phyloP scores from a whole-genome alignment of 1,140 invertebrate species.

The Meloidogyne exigua region DNA sequence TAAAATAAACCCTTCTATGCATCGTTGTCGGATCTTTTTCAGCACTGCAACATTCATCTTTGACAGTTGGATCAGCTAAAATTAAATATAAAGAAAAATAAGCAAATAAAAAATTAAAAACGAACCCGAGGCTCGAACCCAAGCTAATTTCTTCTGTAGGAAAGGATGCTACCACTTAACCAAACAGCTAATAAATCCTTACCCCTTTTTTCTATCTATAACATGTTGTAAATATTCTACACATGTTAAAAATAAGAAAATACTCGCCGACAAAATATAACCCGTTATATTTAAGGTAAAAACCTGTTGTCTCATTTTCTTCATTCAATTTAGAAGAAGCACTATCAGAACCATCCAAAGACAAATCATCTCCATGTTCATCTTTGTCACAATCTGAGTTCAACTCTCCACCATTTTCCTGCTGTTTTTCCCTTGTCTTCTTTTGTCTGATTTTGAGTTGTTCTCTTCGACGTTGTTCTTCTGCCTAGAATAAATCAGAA shows the following conservation, averaged over 20 bases:
- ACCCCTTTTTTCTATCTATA: too few relatives aligned
- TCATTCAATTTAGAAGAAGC: background rate
- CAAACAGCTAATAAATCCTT: too few relatives aligned
- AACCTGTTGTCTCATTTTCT: background rate
- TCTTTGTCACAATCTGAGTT: background rate
- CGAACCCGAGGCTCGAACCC: too few relatives aligned
- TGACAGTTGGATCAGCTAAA: background rate
- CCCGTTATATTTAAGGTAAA: too few relatives aligned
- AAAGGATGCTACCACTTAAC: too few relatives aligned
- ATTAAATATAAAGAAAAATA: background rate
- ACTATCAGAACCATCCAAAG: background rate
- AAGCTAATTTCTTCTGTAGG: too few relatives aligned
- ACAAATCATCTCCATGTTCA: background rate
- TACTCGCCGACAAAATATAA: too few relatives aligned
- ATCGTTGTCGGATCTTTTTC: constrained; percentile 28
- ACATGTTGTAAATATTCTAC: too few relatives aligned
- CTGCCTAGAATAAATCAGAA: constrained; percentile 17
- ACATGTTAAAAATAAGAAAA: too few relatives aligned
- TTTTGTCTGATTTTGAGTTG: constrained; percentile 12
- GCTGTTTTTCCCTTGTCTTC: background rate
- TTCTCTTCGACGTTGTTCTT: constrained; percentile 43
- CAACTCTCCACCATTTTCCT: background rate
- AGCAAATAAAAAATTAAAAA: background rate
- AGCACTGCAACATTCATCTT: constrained; percentile 24
- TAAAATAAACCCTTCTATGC: constrained; percentile 32